phyloP scores from a whole-genome alignment of 1,140 invertebrate genomes.

The Tribolium madens region DNA sequence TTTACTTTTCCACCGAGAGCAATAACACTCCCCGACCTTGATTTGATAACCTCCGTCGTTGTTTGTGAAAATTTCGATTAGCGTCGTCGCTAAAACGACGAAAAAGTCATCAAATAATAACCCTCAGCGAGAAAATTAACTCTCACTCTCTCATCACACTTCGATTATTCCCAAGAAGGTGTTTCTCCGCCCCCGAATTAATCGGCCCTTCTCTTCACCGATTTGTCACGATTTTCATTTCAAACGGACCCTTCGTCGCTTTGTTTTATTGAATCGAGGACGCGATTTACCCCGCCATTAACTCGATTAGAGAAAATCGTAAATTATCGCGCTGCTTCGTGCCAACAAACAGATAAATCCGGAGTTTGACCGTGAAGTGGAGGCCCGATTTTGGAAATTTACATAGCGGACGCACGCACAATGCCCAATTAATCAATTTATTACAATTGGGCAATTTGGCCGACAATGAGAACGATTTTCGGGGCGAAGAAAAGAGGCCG shows the following conservation, averaged over 20 bases:
- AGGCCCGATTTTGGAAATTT: not conserved
- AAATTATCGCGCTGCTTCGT: conserved; percentile 12
- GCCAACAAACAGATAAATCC: conserved; percentile 8
- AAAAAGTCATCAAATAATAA: conserved; percentile 15
- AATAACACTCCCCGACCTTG: not conserved
- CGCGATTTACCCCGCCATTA: conserved; percentile 34
- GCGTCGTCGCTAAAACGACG: not conserved
- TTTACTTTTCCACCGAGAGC: conserved; percentile 13
- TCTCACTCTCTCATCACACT: not conserved
- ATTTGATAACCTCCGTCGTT: conserved; percentile 4
- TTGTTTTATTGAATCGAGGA: conserved; percentile 34
- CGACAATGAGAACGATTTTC: conserved; percentile 3
- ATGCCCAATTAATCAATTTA: conserved; percentile 32
- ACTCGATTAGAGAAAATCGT: conserved; percentile 35
- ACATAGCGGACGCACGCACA: conserved; percentile 5
- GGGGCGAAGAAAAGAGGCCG: not conserved
- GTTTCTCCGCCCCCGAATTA: conserved; percentile 26
- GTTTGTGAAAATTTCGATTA: not conserved
- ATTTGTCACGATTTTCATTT: not conserved
- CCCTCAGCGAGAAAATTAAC: conserved; percentile 4
- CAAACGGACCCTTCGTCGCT: not conserved
- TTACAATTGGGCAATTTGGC: conserved; percentile 19
- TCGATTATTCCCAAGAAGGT: conserved; percentile 16
- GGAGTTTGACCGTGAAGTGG: too few relatives aligned
- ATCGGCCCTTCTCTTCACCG: not conserved